Evolutionary conservation across 92 coral and sea anemone species (phyloP), one percentile per base, ranked within the genome.

Genomic region (Ricordea florida): DNA sequence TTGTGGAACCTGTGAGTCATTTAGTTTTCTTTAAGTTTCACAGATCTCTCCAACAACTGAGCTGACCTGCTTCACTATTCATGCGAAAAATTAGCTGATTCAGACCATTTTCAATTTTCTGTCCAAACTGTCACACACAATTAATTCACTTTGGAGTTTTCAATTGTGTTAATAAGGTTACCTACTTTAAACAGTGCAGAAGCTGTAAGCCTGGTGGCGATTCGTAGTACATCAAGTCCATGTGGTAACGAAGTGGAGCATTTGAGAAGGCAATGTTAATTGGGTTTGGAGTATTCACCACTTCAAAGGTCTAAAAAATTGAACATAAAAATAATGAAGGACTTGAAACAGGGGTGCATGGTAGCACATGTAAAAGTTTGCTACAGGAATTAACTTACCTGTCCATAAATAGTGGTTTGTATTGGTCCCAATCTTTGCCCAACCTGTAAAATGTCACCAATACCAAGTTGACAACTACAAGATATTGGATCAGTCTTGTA

Each of bases 131-230:
- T n/a, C n/a, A n/a, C n/a, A n/a, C n/a, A n/a, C n/a, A n/a, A n/a
- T n/a, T n/a, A n/a, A n/a, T n/a, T n/a, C n/a, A n/a, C n/a, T n/a
- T n/a, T n/a, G n/a, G n/a, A n/a, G n/a, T n/a, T n/a, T n/a, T n/a
- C n/a, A n/a, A n/a, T n/a, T n/a, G n/a, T n/a, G 17, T 28, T 4
- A 6, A 22, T 31, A 17, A 27, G n/a, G 44, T 29, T 26, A 9
- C 67, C 46, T 64, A 91, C 97, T 71, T 91, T 2, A 79, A 2
- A 33, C 84, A 77, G 45, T 91, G 97, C 28, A 91, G 90, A 10
- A 91, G 62, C 35, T 91, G 97, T 16, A 91, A 70, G 0, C 97
- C 97, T 34, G 97, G 97, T 0, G 97, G 93, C 4, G 97, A 87
- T 69, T 91, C 93, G 33, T 87, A 91, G 73, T 91, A 91, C n/a